Conservation (phyloP, 2,888 invertebrate genomes). For the Drosophila testacea region DNA sequence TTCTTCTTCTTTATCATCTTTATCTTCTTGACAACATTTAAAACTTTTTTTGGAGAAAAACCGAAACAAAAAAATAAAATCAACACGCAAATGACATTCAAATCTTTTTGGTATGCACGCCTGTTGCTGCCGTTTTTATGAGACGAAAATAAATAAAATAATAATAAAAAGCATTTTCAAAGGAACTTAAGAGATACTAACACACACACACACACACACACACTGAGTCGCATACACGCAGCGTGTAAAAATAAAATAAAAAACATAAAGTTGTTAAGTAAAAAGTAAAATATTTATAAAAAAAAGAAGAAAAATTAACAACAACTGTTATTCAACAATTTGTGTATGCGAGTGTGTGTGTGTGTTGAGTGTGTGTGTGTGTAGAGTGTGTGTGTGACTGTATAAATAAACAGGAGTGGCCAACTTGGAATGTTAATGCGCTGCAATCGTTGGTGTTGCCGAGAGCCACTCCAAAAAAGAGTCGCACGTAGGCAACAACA, state of each 20-base stretch:
- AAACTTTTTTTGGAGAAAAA: constrained; percentile 7
- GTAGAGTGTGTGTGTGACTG: constrained; percentile 32
- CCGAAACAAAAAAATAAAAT: constrained; percentile 17
- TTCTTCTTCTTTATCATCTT: neutral
- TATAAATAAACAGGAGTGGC: constrained; percentile 79
- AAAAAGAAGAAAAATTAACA: constrained; percentile 52
- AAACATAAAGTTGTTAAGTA: constrained; percentile 52
- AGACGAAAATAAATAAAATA: constrained; percentile 28
- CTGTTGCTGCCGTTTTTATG: constrained; percentile 45
- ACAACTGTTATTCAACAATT: constrained; percentile 77
- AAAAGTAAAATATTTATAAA: constrained; percentile 50
- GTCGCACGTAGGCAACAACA: constrained; percentile 63
- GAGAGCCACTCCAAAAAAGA: constrained; percentile 59
- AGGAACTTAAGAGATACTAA: constrained; percentile 44
- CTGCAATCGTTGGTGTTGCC: constrained; percentile 73
- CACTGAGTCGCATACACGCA: neutral
- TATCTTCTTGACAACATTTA: constrained; percentile 16
- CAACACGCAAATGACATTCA: constrained; percentile 54
- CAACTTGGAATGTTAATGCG: constrained; percentile 79
- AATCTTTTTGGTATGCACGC: constrained; percentile 47
- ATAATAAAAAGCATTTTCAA: constrained; percentile 34
- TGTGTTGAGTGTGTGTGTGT: constrained; percentile 30
- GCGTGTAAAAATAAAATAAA: constrained; percentile 31
- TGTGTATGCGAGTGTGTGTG: constrained; percentile 37
- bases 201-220: constrained; percentile 3